These are phyloP conservation scores for Trididemnum nubilum DNA, from an alignment of 23 tunicate genomes.

Conservation along the genomic window DNA sequence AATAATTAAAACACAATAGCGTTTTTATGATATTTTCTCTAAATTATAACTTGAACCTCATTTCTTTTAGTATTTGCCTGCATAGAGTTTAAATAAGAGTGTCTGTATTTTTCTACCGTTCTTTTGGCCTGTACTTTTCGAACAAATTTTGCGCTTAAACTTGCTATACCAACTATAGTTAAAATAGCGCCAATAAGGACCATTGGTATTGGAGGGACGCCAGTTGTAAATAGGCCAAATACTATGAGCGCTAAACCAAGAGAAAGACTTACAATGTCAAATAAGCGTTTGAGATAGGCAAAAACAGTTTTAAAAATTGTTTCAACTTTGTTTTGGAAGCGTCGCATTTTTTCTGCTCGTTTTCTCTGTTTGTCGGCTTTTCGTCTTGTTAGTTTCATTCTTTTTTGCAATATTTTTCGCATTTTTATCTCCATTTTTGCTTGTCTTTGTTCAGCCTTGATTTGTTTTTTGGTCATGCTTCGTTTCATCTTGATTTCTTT, in stretches of 20 bases:
- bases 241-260: slow-evolving; percentile 35
- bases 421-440: slow-evolving; percentile 26
- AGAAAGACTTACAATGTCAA: slow-evolving; percentile 29
- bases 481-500: slow-evolving; percentile 19
- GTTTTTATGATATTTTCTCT: too few species aligned
- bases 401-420: slow-evolving; percentile 10
- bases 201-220: slow-evolving; percentile 30
- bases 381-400: slow-evolving; percentile 21
- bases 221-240: slow-evolving; percentile 53
- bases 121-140: slow-evolving; percentile 7
- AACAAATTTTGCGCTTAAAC: slow-evolving; percentile 17
- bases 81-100: neutral
- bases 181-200: slow-evolving; percentile 41
- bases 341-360: slow-evolving; percentile 17
- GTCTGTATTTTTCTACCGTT: slow-evolving; percentile 9
- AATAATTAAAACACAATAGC: too few species aligned
- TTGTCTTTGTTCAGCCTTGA: slow-evolving; percentile 21
- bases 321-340: neutral
- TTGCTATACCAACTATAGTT: slow-evolving; percentile 21
- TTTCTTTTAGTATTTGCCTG: neutral
- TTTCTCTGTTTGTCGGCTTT: slow-evolving; percentile 42
- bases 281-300: neutral
- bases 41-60: too few species aligned
- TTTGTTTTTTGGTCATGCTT: neutral
- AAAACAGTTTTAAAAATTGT: neutral